Conservation (phyloP, 1,140 invertebrate species). For the Dolichoris vasculosae region DNA sequence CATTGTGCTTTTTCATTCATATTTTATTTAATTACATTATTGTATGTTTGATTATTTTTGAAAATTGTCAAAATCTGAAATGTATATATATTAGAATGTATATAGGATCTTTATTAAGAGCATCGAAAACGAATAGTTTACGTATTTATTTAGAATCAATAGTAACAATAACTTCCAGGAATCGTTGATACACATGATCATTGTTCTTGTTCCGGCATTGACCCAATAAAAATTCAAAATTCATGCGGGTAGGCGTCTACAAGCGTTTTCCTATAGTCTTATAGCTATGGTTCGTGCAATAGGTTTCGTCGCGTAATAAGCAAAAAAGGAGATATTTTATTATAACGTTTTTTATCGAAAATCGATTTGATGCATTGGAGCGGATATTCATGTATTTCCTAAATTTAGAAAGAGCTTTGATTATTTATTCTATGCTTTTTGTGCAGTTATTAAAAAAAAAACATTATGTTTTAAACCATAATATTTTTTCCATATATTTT, state of each 20-base stretch:
- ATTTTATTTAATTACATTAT: neutral
- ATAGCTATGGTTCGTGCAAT: neutral
- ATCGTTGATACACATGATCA: constrained; percentile 27
- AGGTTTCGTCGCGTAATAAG: constrained; percentile 24
- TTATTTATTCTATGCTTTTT: neutral
- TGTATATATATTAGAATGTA: neutral
- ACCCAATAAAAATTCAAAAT: constrained; percentile 26
- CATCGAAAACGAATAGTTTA: neutral
- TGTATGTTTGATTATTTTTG: neutral
- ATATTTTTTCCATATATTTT: neutral
- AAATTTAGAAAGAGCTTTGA: constrained; percentile 28
- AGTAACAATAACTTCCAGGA: constrained; percentile 26
- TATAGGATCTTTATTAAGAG: neutral
- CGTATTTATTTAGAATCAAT: constrained; percentile 32
- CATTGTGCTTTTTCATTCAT: neutral
- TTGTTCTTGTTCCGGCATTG: neutral
- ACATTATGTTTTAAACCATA: neutral
- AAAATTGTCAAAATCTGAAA: neutral
- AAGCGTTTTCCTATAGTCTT: constrained; percentile 22
- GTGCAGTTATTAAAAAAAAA: neutral
- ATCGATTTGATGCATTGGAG: neutral
- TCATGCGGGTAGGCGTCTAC: neutral
- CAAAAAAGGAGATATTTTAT: neutral
- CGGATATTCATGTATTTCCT: constrained; percentile 26
- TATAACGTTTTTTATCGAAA: neutral